Conservation (phyloP, 2,113 vertebrate species). For the Peromyscus californicus region DNA sequence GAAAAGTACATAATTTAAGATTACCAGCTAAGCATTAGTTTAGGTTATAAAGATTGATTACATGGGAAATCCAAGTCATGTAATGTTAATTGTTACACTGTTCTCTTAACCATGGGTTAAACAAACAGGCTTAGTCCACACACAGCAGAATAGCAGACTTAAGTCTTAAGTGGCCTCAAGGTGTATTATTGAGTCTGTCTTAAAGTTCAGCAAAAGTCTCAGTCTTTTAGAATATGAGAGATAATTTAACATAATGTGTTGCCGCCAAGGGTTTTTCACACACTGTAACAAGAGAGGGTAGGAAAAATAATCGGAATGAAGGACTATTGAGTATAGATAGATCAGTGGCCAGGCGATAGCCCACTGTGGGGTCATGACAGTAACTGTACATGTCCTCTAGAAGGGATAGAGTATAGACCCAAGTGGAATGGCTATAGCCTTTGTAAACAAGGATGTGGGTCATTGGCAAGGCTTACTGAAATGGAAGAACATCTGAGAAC, state of each 20-base stretch:
- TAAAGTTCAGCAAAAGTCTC: neutral
- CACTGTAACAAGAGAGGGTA: neutral
- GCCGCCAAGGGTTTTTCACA: neutral
- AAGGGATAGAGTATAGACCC: neutral
- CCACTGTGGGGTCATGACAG: neutral
- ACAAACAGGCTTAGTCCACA: neutral
- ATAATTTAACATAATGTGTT: neutral
- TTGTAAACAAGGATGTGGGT: fast-evolving
- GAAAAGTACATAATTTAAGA: neutral
- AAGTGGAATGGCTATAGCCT: no score
- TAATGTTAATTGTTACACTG: neutral
- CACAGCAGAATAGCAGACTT: neutral
- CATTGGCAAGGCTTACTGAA: neutral
- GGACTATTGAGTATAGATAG: neutral
- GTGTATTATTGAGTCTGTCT: neutral
- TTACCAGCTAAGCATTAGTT: neutral
- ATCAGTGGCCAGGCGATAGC: no score
- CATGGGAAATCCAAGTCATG: neutral
- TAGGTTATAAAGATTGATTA: neutral
- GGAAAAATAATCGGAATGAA: neutral
- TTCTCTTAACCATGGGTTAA: neutral
- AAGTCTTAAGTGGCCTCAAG: neutral
- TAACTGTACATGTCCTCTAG: neutral
- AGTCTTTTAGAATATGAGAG: neutral
- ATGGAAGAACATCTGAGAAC: neutral